These are phyloP conservation scores for Macrophya annulata DNA, from an alignment of 2,888 invertebrate species.

Conservation along the genomic window DNA sequence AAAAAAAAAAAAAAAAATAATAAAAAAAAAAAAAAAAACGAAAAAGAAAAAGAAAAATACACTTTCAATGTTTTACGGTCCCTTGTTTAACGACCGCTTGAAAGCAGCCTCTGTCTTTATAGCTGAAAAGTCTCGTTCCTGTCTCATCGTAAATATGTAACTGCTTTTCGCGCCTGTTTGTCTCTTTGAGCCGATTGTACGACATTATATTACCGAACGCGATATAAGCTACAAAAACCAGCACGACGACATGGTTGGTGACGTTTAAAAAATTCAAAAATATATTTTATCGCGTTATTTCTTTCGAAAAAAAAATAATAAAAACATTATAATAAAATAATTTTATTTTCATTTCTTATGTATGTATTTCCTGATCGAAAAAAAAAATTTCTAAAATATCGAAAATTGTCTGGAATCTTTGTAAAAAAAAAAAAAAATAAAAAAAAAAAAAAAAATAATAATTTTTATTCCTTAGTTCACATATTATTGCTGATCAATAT, in stretches of 20 bases:
- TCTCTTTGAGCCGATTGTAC: conserved; percentile 36
- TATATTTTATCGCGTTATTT: not conserved
- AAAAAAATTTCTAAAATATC: not conserved
- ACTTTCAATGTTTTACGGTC: conserved; percentile 34
- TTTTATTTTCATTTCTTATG: not conserved
- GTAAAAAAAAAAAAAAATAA: not conserved
- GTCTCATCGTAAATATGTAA: conserved; percentile 45
- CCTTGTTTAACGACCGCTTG: conserved; percentile 42
- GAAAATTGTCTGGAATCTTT: not conserved
- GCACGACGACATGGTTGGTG: conserved; percentile 16
- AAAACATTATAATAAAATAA: too few relatives aligned
- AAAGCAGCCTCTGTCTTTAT: conserved; percentile 33
- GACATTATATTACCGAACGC: conserved; percentile 12
- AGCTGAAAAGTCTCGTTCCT: conserved; percentile 39
- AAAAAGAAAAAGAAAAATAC: conserved; percentile 10
- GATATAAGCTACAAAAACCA: conserved; percentile 15
- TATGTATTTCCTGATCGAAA: not conserved
- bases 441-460: too few relatives aligned
- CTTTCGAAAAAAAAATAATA: too few relatives aligned
- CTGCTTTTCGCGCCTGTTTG: conserved; percentile 36
- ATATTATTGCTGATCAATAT: too few relatives aligned
- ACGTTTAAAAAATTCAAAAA: not conserved
- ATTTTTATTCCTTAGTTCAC: too few relatives aligned
- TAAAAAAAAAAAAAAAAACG: too few relatives aligned
- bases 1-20: too few relatives aligned